Percentiles rank a stretch among this genome's conserved stretches.
phyloP scores from a whole-genome alignment of 2,113 vertebrate genomes.

The Rhadina sibilatrix region DNA sequence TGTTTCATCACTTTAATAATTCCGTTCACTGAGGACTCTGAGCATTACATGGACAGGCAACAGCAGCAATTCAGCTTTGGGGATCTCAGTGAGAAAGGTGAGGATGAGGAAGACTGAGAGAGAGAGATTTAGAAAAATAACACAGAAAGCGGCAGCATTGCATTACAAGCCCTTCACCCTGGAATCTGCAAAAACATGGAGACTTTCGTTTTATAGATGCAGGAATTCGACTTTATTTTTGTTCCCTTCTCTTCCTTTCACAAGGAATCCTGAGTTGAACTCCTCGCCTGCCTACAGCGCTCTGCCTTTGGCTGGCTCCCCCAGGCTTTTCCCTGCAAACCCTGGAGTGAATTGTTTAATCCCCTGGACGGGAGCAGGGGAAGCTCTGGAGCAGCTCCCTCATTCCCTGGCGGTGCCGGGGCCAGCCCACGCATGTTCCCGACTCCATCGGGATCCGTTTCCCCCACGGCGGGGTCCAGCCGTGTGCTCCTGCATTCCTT shows the following conservation, averaged over 20 bases:
- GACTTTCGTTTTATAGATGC: background rate
- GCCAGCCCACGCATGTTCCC: background rate
- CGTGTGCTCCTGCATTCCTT: conserved; percentile 22
- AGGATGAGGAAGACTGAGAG: background rate
- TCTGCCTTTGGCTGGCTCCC: conserved; percentile 25
- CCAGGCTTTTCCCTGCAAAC: conserved; percentile 10
- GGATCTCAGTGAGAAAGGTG: background rate
- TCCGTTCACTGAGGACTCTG: background rate
- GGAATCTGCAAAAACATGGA: background rate
- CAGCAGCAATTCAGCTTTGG: background rate
- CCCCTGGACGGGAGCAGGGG: background rate
- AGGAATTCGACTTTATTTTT: background rate
- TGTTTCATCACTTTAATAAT: background rate
- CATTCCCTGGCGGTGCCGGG: background rate
- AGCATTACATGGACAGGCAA: background rate
- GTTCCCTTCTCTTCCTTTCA: background rate
- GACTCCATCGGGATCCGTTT: background rate
- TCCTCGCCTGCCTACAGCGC: background rate
- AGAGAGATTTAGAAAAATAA: background rate
- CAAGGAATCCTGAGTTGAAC: conserved; percentile 47
- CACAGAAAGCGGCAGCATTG: background rate
- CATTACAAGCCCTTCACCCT: background rate
- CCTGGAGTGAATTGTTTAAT: background rate
- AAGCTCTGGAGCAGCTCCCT: background rate
- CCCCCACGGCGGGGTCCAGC: background rate